phyloP scores from a whole-genome alignment of 1,140 invertebrate species.

The Melitaea cinxia region DNA sequence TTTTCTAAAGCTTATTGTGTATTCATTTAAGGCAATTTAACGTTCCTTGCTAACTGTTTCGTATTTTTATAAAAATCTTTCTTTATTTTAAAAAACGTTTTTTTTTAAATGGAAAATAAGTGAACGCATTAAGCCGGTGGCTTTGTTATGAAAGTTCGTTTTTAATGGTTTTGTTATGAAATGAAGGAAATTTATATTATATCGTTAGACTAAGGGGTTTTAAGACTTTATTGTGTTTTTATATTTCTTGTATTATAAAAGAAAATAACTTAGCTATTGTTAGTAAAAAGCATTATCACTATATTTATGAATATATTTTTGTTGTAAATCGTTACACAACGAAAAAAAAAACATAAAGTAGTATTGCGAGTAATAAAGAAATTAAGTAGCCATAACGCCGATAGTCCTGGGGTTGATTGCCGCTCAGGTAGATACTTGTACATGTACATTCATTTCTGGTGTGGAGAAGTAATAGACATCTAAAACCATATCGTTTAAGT shows the following conservation, averaged over 20 bases:
- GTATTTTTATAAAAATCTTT: constrained; percentile 3
- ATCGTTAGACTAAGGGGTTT: background rate
- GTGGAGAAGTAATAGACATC: too few species aligned
- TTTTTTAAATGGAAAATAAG: constrained; percentile 1
- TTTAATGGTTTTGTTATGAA: background rate
- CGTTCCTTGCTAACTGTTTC: background rate
- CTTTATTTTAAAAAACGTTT: background rate
- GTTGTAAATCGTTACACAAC: too few species aligned
- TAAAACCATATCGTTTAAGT: too few species aligned
- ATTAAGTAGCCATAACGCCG: too few species aligned
- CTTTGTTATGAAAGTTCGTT: background rate
- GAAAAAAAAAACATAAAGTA: too few species aligned
- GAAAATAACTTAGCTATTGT: too few species aligned
- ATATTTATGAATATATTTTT: too few species aligned
- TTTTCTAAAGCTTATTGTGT: background rate
- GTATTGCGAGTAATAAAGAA: too few species aligned
- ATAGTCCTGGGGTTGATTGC: too few species aligned
- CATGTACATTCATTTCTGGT: too few species aligned
- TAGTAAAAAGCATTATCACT: too few species aligned
- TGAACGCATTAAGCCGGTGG: background rate
- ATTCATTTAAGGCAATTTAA: background rate
- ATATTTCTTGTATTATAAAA: background rate
- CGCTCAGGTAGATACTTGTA: too few species aligned
- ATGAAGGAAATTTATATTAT: background rate
- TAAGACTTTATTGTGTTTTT: background rate